phyloP scores from a whole-genome alignment of 1,140 invertebrate species.

The Ips typographus region DNA sequence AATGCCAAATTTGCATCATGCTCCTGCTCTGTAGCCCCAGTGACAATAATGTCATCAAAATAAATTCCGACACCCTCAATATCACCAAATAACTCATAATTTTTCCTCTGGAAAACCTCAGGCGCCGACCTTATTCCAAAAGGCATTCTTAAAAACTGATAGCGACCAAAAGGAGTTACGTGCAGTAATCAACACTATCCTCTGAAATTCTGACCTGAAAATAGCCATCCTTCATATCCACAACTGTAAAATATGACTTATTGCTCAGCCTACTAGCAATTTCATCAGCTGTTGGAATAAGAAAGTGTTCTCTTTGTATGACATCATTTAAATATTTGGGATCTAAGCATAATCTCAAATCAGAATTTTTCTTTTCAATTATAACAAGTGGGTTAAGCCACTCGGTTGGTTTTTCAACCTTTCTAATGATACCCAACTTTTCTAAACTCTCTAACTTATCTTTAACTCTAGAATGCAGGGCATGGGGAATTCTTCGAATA shows the following conservation, averaged over 20 bases:
- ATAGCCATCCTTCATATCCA: background rate
- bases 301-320: conserved; percentile 2
- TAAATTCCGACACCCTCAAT: background rate
- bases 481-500: conserved; percentile 6
- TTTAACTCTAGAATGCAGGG: conserved; percentile 6
- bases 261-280: background rate
- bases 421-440: conserved; percentile 2
- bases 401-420: conserved; percentile 13
- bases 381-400: conserved; percentile 10
- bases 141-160: background rate
- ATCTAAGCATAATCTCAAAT: conserved; percentile 9
- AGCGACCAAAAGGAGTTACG: background rate
- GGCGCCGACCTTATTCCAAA: background rate
- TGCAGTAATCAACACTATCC: background rate
- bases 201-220: background rate
- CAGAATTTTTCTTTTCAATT: conserved; percentile 1
- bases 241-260: background rate
- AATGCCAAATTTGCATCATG: background rate
- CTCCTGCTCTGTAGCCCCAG: background rate
- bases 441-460: background rate
- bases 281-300: background rate
- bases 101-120: background rate
- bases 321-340: background rate
- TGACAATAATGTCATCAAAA: conserved; percentile 1
- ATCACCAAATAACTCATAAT: background rate